These are phyloP conservation scores for Halcyon senegalensis DNA, from an alignment of 2,113 vertebrate species.

Conservation along the genomic window DNA sequence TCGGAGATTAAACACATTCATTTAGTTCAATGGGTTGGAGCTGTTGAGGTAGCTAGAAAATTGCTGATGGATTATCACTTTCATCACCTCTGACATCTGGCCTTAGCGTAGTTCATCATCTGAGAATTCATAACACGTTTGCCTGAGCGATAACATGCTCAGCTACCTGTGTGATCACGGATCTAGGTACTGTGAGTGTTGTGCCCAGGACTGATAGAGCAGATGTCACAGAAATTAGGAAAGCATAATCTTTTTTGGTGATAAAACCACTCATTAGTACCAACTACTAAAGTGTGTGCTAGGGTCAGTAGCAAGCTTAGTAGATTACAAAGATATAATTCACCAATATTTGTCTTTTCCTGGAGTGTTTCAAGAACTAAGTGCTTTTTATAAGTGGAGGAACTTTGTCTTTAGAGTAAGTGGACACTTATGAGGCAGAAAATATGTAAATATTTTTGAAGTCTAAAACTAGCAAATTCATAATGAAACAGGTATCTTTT, in stretches of 20 bases:
- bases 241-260: background rate
- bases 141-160: slow-evolving; percentile 69
- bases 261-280: background rate
- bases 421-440: background rate
- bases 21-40: slow-evolving; percentile 81
- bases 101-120: slow-evolving; percentile 71
- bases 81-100: slow-evolving; percentile 74
- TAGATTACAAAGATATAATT: background rate
- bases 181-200: background rate
- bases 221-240: slow-evolving; percentile 38
- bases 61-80: slow-evolving; percentile 83
- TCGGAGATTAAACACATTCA: slow-evolving; percentile 78
- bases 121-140: slow-evolving; percentile 67
- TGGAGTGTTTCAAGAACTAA: background rate
- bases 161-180: slow-evolving; percentile 73
- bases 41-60: slow-evolving; percentile 76
- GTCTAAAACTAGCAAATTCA: background rate
- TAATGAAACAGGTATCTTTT: background rate
- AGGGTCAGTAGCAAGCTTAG: background rate
- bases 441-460: background rate
- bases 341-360: background rate
- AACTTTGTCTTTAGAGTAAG: background rate
- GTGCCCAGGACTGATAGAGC: slow-evolving; percentile 33
- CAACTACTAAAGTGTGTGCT: background rate
- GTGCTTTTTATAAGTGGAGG: background rate